Evolutionary conservation across 2,888 invertebrate genomes (phyloP).

Genomic region (Syrphus vitripennis): DNA sequence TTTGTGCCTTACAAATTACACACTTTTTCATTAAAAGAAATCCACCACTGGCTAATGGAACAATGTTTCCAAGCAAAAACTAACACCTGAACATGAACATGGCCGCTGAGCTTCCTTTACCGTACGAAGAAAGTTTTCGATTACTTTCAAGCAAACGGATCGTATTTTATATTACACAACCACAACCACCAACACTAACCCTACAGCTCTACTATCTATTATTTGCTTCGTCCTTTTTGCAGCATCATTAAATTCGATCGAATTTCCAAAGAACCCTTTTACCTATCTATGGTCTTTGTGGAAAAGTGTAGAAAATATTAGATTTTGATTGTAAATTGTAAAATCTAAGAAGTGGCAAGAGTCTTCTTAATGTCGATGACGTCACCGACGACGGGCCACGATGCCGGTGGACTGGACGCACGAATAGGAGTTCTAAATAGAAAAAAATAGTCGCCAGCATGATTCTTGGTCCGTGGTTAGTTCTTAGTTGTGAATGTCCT

Average conservation of each 20-base stretch:
- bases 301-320: conserved; percentile 44
- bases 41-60: background rate
- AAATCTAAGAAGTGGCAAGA: conserved; percentile 59
- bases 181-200: too few relatives aligned
- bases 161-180: conserved; percentile 7
- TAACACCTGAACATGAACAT: conserved; percentile 21
- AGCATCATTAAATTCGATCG: conserved; percentile 34
- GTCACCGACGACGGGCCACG: background rate
- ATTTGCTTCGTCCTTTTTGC: background rate
- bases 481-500: conserved; percentile 9
- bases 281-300: background rate
- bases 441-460: background rate
- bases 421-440: background rate
- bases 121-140: conserved; percentile 10
- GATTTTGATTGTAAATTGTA: conserved; percentile 64
- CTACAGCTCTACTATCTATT: background rate
- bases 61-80: background rate
- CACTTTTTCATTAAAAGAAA: background rate
- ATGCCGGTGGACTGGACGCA: background rate
- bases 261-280: background rate
- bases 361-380: conserved; percentile 29
- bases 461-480: background rate
- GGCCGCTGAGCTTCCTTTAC: background rate
- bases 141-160: conserved; percentile 29
- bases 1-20: background rate